Evolutionary conservation across 1,140 invertebrate species (phyloP).

Genomic region (Nephila pilipes): DNA sequence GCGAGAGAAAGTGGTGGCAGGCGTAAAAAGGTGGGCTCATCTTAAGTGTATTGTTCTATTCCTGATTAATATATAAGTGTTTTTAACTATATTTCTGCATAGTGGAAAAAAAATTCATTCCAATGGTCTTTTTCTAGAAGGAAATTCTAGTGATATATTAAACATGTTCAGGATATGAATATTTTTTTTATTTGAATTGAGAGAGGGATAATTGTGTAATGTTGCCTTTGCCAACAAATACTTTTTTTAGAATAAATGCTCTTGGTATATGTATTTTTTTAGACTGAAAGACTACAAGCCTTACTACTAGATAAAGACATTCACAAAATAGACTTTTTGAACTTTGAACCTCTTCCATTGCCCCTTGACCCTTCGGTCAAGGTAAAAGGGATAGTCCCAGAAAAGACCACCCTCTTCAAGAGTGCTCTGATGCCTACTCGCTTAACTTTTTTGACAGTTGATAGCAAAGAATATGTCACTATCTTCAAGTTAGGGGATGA

Average conservation of each 20-base stretch:
- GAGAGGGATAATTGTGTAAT: no score
- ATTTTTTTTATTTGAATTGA: not conserved
- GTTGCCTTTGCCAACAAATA: not conserved
- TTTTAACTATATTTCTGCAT: no score
- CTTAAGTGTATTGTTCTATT: no score
- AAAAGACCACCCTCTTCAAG: conserved; percentile 94
- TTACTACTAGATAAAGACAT: conserved; percentile 90
- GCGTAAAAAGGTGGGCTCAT: conserved; percentile 88
- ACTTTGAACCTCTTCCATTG: conserved; percentile 91
- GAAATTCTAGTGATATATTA: no score
- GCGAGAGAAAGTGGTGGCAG: conserved; percentile 94
- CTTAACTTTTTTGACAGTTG: conserved; percentile 92
- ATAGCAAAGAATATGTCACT: conserved; percentile 93
- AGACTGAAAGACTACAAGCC: conserved; percentile 91
- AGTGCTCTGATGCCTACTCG: conserved; percentile 98
- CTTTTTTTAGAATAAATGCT: not conserved
- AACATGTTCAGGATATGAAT: not conserved
- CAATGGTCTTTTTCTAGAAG: no score
- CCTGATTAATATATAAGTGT: no score
- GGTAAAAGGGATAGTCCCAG: conserved; percentile 94
- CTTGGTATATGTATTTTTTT: not conserved
- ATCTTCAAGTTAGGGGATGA: conserved; percentile 99
- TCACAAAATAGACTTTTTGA: conserved; percentile 93
- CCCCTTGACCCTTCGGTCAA: conserved; percentile 95
- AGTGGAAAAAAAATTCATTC: no score